Evolutionary conservation across 2,797 vertebrate species (phyloP).

Genomic region (Neosilurus mollespiculum): DNA sequence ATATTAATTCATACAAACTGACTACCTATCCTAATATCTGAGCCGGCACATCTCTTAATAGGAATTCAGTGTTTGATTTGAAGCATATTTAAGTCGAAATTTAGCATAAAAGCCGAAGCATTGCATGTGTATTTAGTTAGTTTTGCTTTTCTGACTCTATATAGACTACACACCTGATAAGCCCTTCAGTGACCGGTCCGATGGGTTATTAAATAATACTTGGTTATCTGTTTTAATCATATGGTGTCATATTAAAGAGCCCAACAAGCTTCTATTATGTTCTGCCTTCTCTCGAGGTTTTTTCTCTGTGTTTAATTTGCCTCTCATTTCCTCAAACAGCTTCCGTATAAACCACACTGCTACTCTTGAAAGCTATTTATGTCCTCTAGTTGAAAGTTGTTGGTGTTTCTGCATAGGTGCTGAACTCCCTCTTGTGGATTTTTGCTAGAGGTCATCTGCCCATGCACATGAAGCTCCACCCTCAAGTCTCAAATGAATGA

Average conservation of each 20-base stretch:
- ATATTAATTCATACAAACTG: not conserved
- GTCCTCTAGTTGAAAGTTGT: constrained; percentile 29
- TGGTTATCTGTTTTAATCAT: constrained; percentile 12
- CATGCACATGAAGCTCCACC: not conserved
- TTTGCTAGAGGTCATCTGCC: not conserved
- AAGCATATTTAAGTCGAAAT: not conserved
- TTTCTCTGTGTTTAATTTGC: constrained; percentile 38
- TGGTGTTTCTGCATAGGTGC: constrained; percentile 9
- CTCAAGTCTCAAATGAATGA: not conserved
- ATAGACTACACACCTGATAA: not conserved
- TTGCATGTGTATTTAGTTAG: not conserved
- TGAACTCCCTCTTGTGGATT: constrained; percentile 40
- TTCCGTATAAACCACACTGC: constrained; percentile 36
- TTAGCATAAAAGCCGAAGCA: not conserved
- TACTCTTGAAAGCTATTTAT: constrained; percentile 40
- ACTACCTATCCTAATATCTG: not conserved
- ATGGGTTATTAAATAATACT: not conserved
- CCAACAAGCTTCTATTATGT: constrained; percentile 37
- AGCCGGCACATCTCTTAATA: not conserved
- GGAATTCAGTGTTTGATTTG: not conserved
- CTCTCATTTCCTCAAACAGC: constrained; percentile 52
- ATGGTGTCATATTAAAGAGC: constrained; percentile 16
- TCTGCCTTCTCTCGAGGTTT: constrained; percentile 16
- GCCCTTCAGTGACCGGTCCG: not conserved
- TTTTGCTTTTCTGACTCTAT: not conserved